phyloP scores from a whole-genome alignment of 1,140 invertebrate species.

The Diachasmimorpha longicaudata region DNA sequence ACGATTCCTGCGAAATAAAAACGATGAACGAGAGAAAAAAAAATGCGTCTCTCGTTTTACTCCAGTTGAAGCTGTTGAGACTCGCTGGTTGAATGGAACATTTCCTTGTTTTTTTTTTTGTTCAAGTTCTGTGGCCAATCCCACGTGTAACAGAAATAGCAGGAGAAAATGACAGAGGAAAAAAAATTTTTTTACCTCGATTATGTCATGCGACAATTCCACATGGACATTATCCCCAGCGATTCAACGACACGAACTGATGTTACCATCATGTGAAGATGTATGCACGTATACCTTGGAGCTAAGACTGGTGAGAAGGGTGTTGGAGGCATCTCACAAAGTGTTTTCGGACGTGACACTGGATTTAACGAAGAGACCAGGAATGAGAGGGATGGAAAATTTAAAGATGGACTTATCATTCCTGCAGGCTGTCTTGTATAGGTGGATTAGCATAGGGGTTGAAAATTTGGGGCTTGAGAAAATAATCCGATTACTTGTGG shows the following conservation, averaged over 20 bases:
- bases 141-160: neutral
- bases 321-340: too few relatives aligned
- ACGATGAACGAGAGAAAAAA: neutral
- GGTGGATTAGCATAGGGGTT: too few relatives aligned
- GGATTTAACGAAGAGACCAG: too few relatives aligned
- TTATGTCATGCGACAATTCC: neutral
- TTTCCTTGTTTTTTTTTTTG: neutral
- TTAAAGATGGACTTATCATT: too few relatives aligned
- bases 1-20: neutral
- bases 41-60: neutral
- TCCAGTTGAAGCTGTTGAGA: slow-evolving; percentile 1
- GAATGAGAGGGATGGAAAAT: too few relatives aligned
- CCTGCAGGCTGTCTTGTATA: too few relatives aligned
- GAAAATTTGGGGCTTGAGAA: neutral
- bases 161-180: neutral
- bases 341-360: too few relatives aligned
- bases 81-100: neutral
- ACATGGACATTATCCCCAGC: neutral
- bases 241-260: neutral
- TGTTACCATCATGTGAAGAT: neutral
- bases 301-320: neutral
- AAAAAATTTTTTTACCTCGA: neutral
- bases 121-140: neutral
- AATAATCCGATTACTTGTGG: neutral
- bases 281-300: neutral